Evolutionary conservation across 2,113 vertebrate genomes (phyloP).

Genomic region (Chinchilla lanigera): DNA sequence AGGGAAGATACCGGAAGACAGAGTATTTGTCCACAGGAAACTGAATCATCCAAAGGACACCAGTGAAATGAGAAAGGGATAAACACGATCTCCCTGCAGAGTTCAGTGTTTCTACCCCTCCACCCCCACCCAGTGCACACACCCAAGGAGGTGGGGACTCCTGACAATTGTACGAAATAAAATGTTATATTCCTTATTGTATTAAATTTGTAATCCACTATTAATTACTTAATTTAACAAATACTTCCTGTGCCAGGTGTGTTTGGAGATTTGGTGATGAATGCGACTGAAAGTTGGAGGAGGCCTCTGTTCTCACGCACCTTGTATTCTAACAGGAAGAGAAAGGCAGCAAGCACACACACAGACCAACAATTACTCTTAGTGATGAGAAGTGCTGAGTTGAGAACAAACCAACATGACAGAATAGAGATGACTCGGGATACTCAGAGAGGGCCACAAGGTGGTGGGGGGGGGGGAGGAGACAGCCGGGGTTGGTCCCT

Average conservation of each 20-base stretch:
- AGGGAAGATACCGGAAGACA: not conserved
- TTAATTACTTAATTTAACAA: not conserved
- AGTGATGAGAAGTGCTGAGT: fast-evolving
- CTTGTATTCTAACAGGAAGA: not conserved
- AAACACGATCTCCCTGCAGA: not conserved
- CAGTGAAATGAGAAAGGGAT: not conserved
- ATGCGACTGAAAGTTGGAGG: not conserved
- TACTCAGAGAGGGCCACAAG: not conserved
- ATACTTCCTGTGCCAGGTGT: not conserved
- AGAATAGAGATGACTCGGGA: not conserved
- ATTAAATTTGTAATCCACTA: not conserved
- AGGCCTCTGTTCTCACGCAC: not conserved
- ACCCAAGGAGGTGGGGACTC: not conserved
- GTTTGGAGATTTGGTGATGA: not conserved
- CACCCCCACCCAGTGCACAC: fast-evolving
- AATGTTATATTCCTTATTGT: not conserved
- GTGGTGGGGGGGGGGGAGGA: fast-evolving
- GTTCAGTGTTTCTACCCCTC: not conserved
- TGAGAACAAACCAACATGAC: not conserved
- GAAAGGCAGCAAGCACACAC: not conserved
- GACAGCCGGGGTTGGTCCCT: not conserved
- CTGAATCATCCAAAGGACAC: not conserved
- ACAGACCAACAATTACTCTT: not conserved
- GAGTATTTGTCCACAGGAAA: not conserved
- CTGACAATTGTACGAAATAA: conserved; percentile 47